Evolutionary conservation across 2,797 vertebrate genomes (phyloP).

Genomic region (Parotocinclus haroldoi): DNA sequence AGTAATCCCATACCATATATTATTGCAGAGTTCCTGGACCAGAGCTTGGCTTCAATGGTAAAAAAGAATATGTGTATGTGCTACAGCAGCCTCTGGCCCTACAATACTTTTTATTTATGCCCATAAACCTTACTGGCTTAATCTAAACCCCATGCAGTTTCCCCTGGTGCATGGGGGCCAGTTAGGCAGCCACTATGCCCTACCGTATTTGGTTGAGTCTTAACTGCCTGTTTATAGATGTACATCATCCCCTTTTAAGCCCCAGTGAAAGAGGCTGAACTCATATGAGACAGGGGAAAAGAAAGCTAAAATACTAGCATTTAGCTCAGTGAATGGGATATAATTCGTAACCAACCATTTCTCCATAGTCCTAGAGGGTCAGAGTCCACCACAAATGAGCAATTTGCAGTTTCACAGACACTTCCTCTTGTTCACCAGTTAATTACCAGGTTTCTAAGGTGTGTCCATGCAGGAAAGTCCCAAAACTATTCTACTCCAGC

Average conservation of each 20-base stretch:
- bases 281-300: slow-evolving; percentile 24
- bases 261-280: slow-evolving; percentile 46
- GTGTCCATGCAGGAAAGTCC: neutral
- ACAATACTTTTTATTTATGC: slow-evolving; percentile 39
- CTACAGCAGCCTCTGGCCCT: slow-evolving; percentile 13
- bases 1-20: slow-evolving; percentile 8
- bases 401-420: neutral
- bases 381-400: neutral
- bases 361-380: slow-evolving; percentile 15
- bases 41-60: slow-evolving; percentile 17
- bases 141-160: slow-evolving; percentile 40
- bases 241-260: slow-evolving; percentile 55
- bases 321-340: slow-evolving; percentile 31
- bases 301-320: slow-evolving; percentile 19
- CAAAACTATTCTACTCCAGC: neutral
- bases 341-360: slow-evolving; percentile 55
- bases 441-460: neutral
- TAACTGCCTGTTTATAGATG: slow-evolving; percentile 54
- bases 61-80: slow-evolving; percentile 13
- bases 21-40: slow-evolving; percentile 9
- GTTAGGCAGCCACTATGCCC: slow-evolving; percentile 50
- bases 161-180: slow-evolving; percentile 45
- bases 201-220: slow-evolving; percentile 55
- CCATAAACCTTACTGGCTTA: slow-evolving; percentile 29
- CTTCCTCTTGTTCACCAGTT: neutral